Evolutionary conservation across 2,113 vertebrate genomes (phyloP), one percentile per base, ranked within the genome.

Genomic region (Antechinus stuartii): DNA sequence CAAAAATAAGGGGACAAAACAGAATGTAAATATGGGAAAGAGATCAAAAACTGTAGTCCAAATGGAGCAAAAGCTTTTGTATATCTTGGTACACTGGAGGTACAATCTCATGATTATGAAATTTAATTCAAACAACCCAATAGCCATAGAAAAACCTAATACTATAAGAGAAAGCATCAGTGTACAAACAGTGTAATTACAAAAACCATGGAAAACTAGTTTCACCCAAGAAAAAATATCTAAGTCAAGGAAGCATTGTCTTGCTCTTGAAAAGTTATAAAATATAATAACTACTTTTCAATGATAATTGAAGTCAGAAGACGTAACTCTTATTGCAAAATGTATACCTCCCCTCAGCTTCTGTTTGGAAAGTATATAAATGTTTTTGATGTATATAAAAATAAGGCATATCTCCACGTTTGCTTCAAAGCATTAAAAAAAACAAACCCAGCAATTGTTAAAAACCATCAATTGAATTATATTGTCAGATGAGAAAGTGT

Each of bases 191-290:
- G 5, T 50, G 57, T 94, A 30, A 89, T 46, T 94, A 90, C 68
- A n/a, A 53, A 95, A 93, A 68, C 16, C 57, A 68, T 68, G 30
- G 57, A 68, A 94, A 91, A 26, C 11, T 57, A 91, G 91, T 90
- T 14, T 35, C 57, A 94, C 35, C 46, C 92, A 94, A 89, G n/a
- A 57, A 92, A 93, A 96, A 84, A 84, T 23, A 7, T 84, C 3
- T 1, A n/a, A n/a, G 96, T 95, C 94, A 95, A 97, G 93, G n/a
- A 68, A 84, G 25, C 24, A 68, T 76, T 94, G 90, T 93, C 91
- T 94, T 94, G 30, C 52, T 89, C 89, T 95, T 47, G 68, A 84
- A 84, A 84, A 42, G 22, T 91, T n/a, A 52, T 11, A 94, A 95
- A 93, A 42, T 30, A 3, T 91, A 90, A 11, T 52, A 53, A 52